Conservation (phyloP, 2,797 vertebrate genomes). For the Liasis olivaceus region DNA sequence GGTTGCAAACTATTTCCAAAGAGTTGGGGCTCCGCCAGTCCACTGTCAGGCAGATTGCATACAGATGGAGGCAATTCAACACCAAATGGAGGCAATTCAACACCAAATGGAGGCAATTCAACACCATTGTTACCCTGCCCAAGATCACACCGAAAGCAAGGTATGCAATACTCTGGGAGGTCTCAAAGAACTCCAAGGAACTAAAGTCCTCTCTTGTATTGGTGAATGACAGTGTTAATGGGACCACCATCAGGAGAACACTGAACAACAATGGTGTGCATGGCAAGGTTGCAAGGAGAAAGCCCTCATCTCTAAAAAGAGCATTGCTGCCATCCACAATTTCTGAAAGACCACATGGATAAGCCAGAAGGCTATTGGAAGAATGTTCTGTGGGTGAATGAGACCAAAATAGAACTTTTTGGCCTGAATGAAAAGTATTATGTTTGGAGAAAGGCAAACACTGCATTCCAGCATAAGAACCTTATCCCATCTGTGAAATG, state of each 20-base stretch:
- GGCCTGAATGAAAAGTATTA: too few relatives aligned
- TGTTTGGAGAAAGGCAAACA: too few relatives aligned
- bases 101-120: not conserved
- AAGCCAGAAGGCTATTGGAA: too few relatives aligned
- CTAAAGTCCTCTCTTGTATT: not conserved
- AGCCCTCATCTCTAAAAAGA: too few relatives aligned
- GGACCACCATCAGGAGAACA: not conserved
- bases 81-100: not conserved
- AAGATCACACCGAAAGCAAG: not conserved
- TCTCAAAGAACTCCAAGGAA: not conserved
- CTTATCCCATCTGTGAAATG: too few relatives aligned
- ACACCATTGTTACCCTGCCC: too few relatives aligned
- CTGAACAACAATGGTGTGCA: not conserved
- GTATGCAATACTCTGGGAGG: not conserved
- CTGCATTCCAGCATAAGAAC: too few relatives aligned
- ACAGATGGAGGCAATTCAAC: not conserved
- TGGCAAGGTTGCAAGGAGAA: not conserved
- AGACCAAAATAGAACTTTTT: too few relatives aligned
- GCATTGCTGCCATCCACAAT: too few relatives aligned
- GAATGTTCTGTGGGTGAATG: too few relatives aligned
- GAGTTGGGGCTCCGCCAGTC: not conserved
- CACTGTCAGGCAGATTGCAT: not conserved
- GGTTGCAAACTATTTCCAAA: not conserved
- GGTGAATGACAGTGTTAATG: not conserved
- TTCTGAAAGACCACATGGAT: too few relatives aligned